Evolutionary conservation across 2,113 vertebrate species (phyloP).

Genomic region (Solea solea): DNA sequence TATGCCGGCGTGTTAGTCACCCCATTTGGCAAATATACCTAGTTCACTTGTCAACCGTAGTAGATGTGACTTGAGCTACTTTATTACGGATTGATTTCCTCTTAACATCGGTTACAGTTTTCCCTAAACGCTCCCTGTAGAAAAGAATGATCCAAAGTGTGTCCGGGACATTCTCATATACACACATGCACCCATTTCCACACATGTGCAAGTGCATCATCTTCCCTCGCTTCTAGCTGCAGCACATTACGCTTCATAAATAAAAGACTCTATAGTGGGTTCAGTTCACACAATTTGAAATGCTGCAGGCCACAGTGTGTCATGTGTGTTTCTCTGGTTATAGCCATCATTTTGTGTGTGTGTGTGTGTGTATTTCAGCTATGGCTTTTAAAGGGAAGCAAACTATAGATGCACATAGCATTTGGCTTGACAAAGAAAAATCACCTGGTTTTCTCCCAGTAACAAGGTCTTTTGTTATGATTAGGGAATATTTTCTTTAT

Average conservation of each 20-base stretch:
- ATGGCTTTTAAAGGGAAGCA: not conserved
- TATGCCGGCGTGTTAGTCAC: not conserved
- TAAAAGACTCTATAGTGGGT: constrained; percentile 22
- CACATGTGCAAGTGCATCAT: constrained; percentile 3
- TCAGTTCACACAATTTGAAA: constrained; percentile 6
- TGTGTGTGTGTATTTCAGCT: constrained; percentile 13
- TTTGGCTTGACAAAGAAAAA: constrained; percentile 41
- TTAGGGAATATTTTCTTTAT: constrained; percentile 34
- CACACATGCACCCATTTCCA: not conserved
- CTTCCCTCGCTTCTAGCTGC: constrained; percentile 16
- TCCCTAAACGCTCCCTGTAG: constrained; percentile 41
- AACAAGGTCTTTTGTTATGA: constrained; percentile 52
- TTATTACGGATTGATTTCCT: constrained; percentile 48
- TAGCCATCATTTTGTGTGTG: constrained; percentile 8
- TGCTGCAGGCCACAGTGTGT: not conserved
- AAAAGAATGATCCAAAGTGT: constrained; percentile 18
- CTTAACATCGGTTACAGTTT: constrained; percentile 40
- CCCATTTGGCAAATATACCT: constrained; percentile 10
- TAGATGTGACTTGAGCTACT: constrained; percentile 36
- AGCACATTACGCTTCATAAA: constrained; percentile 24
- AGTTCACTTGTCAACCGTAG: constrained; percentile 9
- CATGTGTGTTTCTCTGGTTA: constrained; percentile 20
- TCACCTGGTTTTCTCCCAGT: constrained; percentile 12
- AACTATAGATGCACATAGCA: constrained; percentile 2
- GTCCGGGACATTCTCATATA: not conserved